These are phyloP conservation scores for Phylloscopus whistleri DNA, from an alignment of 2,113 vertebrate genomes.

Conservation along the genomic window DNA sequence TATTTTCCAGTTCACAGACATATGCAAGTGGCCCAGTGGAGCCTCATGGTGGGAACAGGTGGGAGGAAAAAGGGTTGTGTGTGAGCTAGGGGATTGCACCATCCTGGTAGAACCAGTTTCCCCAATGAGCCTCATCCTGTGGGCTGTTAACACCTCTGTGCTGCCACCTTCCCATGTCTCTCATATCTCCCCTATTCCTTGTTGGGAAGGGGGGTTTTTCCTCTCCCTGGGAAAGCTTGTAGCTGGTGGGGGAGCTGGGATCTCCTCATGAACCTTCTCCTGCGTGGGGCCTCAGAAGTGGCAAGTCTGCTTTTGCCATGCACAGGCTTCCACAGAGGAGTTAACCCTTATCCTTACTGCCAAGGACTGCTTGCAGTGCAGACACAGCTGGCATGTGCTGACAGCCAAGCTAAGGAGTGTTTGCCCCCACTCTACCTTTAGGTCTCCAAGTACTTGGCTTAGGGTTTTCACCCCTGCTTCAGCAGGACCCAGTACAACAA, in stretches of 20 bases:
- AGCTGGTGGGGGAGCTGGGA: neutral
- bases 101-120: slow-evolving; percentile 7
- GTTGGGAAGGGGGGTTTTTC: neutral
- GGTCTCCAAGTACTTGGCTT: neutral
- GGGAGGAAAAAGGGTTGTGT: neutral
- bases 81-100: neutral
- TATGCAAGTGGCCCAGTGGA: neutral
- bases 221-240: neutral
- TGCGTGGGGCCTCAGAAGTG: neutral
- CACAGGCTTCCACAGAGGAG: neutral
- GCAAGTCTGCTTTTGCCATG: neutral
- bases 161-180: neutral
- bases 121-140: neutral
- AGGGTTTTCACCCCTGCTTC: neutral
- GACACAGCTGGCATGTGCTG: neutral
- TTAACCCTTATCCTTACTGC: neutral
- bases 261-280: neutral
- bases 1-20: neutral
- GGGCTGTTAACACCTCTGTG: neutral
- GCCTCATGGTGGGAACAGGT: neutral
- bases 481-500: neutral
- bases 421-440: neutral
- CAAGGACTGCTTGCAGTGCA: neutral
- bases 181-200: neutral
- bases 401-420: neutral